A percentile compares a stretch with the other conserved stretches of the same genome.
These are phyloP conservation scores for Vimba vimba DNA, from an alignment of 2,113 vertebrate species.

Conservation along the genomic window DNA sequence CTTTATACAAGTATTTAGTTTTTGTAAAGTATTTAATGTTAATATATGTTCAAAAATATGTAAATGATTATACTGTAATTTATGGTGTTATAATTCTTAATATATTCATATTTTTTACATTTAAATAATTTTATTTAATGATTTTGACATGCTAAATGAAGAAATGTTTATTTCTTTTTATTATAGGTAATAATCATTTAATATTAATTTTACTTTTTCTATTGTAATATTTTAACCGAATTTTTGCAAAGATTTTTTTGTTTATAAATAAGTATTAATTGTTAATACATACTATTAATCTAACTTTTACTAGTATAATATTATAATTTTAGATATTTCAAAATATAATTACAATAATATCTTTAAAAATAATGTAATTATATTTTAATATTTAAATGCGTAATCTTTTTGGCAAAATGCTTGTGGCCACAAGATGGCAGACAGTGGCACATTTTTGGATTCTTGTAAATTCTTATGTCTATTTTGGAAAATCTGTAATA, in stretches of 20 bases:
- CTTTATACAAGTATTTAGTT: no score
- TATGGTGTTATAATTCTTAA: neutral
- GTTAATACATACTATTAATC: neutral
- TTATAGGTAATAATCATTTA: neutral
- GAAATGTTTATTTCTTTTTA: neutral
- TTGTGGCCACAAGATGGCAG: slow-evolving; percentile 60
- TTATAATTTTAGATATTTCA: neutral
- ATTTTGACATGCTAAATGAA: neutral
- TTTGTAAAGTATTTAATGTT: neutral
- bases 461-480: neutral
- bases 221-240: neutral
- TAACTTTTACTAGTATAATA: no score
- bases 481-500: neutral
- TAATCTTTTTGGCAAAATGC: neutral
- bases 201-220: no score
- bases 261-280: no score
- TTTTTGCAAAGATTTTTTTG: no score
- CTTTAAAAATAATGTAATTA: neutral
- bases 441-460: neutral
- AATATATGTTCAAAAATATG: neutral
- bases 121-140: neutral
- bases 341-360: neutral
- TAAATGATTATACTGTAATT: no score
- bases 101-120: neutral
- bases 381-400: neutral